phyloP scores from a whole-genome alignment of 1,140 invertebrate species.

The Meloidogyne floridensis region DNA sequence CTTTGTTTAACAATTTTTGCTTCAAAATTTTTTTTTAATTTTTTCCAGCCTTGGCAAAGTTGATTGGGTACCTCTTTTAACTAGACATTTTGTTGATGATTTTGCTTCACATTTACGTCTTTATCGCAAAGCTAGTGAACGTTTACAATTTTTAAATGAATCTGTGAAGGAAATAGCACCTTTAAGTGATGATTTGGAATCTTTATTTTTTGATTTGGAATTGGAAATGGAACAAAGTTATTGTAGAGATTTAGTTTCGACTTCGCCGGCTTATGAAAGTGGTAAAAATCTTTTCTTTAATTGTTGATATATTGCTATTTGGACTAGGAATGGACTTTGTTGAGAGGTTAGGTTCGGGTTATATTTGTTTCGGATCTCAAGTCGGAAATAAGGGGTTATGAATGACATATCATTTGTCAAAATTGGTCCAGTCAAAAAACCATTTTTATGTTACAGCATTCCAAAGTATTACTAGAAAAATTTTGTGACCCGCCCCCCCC shows the following conservation, averaged over 20 bases:
- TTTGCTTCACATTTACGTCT: conserved; percentile 83
- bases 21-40: not conserved
- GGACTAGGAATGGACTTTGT: no score
- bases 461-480: no score
- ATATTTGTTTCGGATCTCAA: no score
- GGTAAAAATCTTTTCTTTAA: conserved; percentile 61
- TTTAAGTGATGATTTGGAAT: conserved; percentile 72
- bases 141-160: conserved; percentile 66
- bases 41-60: conserved; percentile 78
- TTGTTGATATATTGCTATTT: no score
- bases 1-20: no score
- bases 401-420: no score
- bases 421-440: no score
- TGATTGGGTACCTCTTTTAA: conserved; percentile 84
- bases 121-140: conserved; percentile 76
- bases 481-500: not conserved
- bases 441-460: no score
- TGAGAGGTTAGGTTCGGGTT: no score
- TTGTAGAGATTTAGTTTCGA: conserved; percentile 70
- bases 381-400: no score
- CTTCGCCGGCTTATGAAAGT: conserved; percentile 68
- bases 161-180: not conserved
- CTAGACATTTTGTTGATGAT: conserved; percentile 83
- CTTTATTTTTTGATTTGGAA: conserved; percentile 85
- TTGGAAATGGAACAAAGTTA: conserved; percentile 78